Conservation (phyloP, 2,797 vertebrate species). For the Kryptopterus vitreolus region DNA sequence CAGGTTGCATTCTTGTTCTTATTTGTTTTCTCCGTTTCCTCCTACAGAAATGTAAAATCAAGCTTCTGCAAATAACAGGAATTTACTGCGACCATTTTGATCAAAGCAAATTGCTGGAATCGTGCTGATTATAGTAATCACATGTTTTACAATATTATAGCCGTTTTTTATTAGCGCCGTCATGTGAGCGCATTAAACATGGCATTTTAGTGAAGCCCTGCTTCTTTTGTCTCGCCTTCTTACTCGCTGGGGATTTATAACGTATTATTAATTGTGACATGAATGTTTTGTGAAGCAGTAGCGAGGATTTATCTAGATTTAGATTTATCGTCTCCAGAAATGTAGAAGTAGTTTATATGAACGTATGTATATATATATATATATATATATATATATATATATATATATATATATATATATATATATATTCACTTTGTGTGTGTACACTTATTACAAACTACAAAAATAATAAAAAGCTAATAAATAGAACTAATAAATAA, state of each 20-base stretch:
- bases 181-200: background rate
- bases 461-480: no score
- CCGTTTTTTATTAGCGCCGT: background rate
- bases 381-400: no score
- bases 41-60: background rate
- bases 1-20: background rate
- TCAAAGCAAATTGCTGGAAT: constrained; percentile 7
- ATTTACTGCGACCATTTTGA: background rate
- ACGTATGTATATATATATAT: no score
- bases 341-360: background rate
- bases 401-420: no score
- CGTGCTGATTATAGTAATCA: constrained; percentile 11
- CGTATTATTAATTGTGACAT: background rate
- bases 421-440: no score
- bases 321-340: background rate
- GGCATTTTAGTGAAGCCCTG: background rate
- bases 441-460: no score
- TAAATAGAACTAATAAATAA: no score
- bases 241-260: no score
- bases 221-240: background rate
- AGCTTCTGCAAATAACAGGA: background rate
- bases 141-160: constrained; percentile 4
- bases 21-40: background rate
- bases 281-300: background rate
- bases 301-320: background rate